Evolutionary conservation across 2,113 vertebrate species (phyloP), one percentile per base, ranked within the genome.

Genomic region (Accipiter cooperii): DNA sequence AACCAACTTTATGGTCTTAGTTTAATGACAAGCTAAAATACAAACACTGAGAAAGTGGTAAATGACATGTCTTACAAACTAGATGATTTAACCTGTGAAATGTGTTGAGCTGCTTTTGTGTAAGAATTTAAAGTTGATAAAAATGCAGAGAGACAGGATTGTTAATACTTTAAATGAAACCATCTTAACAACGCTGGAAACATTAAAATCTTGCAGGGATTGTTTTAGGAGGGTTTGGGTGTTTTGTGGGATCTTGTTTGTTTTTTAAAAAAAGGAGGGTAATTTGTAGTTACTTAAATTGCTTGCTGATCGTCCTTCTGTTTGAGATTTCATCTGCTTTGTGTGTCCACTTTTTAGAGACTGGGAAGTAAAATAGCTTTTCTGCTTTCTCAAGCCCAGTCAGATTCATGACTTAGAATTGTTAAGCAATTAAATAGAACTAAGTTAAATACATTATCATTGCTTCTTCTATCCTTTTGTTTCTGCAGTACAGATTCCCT

Each of bases 51-150:
- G 34, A 6, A 75, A 34, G 14, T 64, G 26, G 5, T 36, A 71
- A 60, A 33, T 29, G 9, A 38, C 25, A 0, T 0, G 2, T 87
- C 5, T 33, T 49, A 61, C 3, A 29, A 78, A n/a, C 34, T 5
- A 47, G 11, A 3, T 49, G 10, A 74, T 49, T 46, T 17, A 66
- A 74, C 5, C 26, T 42, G 28, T 64, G 36, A 68, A 52, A 44
- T 5, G 5, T 47, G 10, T 38, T 78, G 44, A 60, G 40, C 13
- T 76, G 26, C 10, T 66, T 65, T 36, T 47, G 16, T 1, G 0
- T 36, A 68, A 42, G 38, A 85, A 65, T 4, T 42, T 33, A 42
- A 75, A 31, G 57, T 17, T 33, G 17, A 54, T 49, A 24, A 57
- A 79, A 77, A 73, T 20, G 19, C 14, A 42, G 55, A 74, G 44